These are phyloP conservation scores for Ptilodon capucinus DNA, from an alignment of 2,888 invertebrate genomes.

Conservation along the genomic window DNA sequence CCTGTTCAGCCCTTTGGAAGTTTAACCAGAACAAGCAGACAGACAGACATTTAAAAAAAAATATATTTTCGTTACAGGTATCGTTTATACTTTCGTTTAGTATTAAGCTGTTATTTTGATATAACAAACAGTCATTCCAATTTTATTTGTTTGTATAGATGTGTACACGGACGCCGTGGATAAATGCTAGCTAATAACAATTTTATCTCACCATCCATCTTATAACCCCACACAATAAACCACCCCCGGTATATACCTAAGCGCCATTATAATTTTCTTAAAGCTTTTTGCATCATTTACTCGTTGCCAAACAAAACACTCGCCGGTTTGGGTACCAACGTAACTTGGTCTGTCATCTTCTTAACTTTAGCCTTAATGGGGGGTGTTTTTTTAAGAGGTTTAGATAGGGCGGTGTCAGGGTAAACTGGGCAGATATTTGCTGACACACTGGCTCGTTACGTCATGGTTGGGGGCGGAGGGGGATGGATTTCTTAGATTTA, in stretches of 20 bases:
- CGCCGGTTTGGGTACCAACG: conserved; percentile 26
- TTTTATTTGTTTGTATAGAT: too few relatives aligned
- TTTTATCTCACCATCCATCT: conserved; percentile 38
- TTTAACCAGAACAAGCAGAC: too few relatives aligned
- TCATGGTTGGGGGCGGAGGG: conserved; percentile 17
- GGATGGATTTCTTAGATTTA: neutral
- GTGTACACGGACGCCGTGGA: too few relatives aligned
- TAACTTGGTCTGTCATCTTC: conserved; percentile 27
- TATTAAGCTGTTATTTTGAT: too few relatives aligned
- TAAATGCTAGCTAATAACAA: too few relatives aligned
- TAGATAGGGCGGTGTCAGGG: conserved; percentile 23
- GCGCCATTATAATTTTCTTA: conserved; percentile 44
- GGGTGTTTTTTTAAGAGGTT: conserved; percentile 9
- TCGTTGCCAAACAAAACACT: conserved; percentile 51
- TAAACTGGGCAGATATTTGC: conserved; percentile 37
- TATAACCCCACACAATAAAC: conserved; percentile 14
- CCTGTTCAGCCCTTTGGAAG: too few relatives aligned
- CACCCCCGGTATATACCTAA: conserved; percentile 13
- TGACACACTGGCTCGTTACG: conserved; percentile 24
- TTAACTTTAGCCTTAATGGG: conserved; percentile 21
- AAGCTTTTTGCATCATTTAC: conserved; percentile 65
- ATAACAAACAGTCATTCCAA: too few relatives aligned
- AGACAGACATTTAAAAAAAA: too few relatives aligned
- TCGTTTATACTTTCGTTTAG: too few relatives aligned
- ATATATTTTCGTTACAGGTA: too few relatives aligned